These are phyloP conservation scores for Ephestia elutella DNA, from an alignment of 1,140 invertebrate species.

Conservation along the genomic window DNA sequence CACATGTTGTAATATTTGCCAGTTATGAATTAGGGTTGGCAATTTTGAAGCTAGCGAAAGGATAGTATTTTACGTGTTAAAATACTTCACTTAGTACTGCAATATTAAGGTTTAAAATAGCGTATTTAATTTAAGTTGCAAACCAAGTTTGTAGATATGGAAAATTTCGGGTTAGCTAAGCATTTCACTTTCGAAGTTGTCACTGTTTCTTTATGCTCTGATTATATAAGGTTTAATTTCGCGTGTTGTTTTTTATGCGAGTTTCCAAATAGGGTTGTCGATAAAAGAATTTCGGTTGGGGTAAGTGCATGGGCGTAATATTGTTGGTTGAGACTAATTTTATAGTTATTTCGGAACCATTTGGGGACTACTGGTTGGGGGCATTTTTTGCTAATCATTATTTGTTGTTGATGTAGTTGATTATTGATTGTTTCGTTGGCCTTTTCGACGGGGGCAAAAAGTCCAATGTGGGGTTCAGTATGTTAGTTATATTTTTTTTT, in stretches of 20 bases:
- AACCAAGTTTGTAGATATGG: background rate
- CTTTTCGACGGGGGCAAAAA: conserved; percentile 14
- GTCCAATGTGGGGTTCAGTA: background rate
- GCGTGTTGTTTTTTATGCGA: background rate
- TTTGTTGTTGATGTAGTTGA: conserved; percentile 42
- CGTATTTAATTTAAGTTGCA: background rate
- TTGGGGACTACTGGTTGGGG: conserved; percentile 33
- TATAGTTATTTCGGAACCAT: conserved; percentile 65
- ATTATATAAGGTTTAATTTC: background rate
- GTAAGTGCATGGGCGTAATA: conserved; percentile 56
- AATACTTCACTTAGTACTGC: background rate
- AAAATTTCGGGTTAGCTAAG: background rate
- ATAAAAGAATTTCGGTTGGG: background rate
- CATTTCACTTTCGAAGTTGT: background rate
- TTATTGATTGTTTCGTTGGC: conserved; percentile 29
- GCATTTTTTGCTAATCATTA: conserved; percentile 51
- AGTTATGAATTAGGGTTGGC: background rate
- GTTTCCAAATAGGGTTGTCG: background rate
- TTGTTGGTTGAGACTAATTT: conserved; percentile 60
- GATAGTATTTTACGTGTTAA: background rate
- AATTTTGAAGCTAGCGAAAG: background rate
- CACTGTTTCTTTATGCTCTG: background rate
- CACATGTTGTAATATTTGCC: background rate
- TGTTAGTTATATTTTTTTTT: no score
- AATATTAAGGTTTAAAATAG: background rate